Base-by-base conservation (phyloP, 2,888 invertebrate genomes). In the Andrena chrysosceles region DNA sequence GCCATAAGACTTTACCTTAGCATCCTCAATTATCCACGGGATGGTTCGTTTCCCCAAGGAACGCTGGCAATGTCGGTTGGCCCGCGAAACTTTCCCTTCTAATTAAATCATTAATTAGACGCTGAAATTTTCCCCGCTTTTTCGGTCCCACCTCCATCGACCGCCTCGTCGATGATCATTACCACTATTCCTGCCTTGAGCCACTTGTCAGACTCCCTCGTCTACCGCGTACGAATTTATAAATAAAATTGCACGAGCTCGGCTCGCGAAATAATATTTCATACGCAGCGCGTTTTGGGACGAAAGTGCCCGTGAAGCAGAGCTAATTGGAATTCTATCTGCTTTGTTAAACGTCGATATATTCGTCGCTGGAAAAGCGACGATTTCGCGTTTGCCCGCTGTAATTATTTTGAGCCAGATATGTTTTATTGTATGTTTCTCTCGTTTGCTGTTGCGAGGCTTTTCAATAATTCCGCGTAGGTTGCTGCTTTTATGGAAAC, bases 41-140 rank as follows among this genome's bases (percentile, higher is more conserved):
- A 84, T 78, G 85, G 68, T 87, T 74, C 84, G 82, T 84, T 83
- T 84, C 86, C 85, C 88, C 83, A 75, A 87, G 87, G 88, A 91
- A 71, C 72, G 60, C 35, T 73, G 63, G 66, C 87, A 70, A 73
- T 76, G 79, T 74, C 83, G 89, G 86, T 42, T 81, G 77, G 83
- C 78, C 90, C 89, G 84, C 90, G 84, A 87, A 92, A 92, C 83
- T 91, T 91, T 91, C 90, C 88, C 89, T 90, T 90, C 87, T 91
- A 92, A 92, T 92, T 92, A 90, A 92, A 92, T 92, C 92, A 92
- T 91, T 92, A 91, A 92, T 92, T 92, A 90, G 88, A 73, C 83
- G 52, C 69, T 69, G 64, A 77, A 42, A 70, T 73, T 89, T 89
- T 89, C 89, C 87, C 86, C 83, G 83, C 86, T 89, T 86, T 80